Evolutionary conservation across 2,888 invertebrate species (phyloP), one percentile per base, ranked within the genome.

Genomic region (Andrena praecox): DNA sequence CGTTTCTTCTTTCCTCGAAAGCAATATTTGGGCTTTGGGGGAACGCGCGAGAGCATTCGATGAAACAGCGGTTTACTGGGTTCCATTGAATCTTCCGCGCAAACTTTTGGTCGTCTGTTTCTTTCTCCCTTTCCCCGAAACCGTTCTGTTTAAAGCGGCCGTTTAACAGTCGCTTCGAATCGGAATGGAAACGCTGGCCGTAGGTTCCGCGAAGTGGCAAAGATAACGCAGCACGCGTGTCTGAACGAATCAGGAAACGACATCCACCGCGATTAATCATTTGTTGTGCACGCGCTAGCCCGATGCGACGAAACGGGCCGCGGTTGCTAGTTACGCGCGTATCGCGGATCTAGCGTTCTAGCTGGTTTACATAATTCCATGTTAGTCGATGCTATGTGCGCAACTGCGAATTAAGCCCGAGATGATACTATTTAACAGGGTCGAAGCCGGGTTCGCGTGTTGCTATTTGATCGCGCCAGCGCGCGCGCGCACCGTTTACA

Each of bases 291-390:
- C 60, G 64, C 56, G 68, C 33, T 20, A 16, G 42, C 5, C 42
- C 12, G 16, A 42, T 42, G 42, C 42, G 42, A 16, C 31, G 50
- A 56, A 56, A 24, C 24, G 42, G 42, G 42, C 42, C 4, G 48
- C 10, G 24, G 24, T 12, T 67, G 74, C n/a, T n/a, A 42, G 56
- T 56, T 56, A 10, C 68, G 35, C 78, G 63, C 27, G 56, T 52
- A 8, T 31, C 35, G 62, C 52, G 33, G 33, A 33, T 71, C 63
- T 42, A 60, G 59, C 59, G 31, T 62, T 35, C 16, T n/a, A 42
- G 31, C 63, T 56, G 29, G 72, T 80, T 80, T 80, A 77, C 80
- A 80, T 80, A 80, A 80, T 77, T 71, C 72, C 48, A 27, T 12
- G 29, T 31, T 62, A 78, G 62, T 42, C 33, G 35, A 2, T 20